phyloP scores from a whole-genome alignment of 2,797 vertebrate genomes.

The Echiichthys vipera region DNA sequence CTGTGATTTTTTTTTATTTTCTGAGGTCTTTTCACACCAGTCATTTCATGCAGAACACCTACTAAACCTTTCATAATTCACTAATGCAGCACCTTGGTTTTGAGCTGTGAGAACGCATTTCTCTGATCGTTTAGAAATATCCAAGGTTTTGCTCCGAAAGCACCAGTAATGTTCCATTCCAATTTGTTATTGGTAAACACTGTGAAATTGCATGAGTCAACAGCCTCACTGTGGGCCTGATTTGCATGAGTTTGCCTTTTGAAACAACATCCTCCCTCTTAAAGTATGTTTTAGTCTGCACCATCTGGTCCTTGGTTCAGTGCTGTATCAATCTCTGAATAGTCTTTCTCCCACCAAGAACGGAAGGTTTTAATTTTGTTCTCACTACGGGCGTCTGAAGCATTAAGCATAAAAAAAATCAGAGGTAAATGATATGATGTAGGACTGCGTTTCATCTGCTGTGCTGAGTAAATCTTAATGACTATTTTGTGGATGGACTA shows the following conservation, averaged over 20 bases:
- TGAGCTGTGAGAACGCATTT: slow-evolving; percentile 65
- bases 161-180: slow-evolving; percentile 75
- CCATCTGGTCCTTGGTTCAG: slow-evolving; percentile 76
- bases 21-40: slow-evolving; percentile 60
- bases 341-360: slow-evolving; percentile 61
- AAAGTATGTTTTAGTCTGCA: slow-evolving; percentile 70
- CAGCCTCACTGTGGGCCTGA: slow-evolving; percentile 71
- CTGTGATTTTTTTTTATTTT: too few relatives aligned
- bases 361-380: slow-evolving; percentile 73
- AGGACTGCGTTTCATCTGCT: slow-evolving; percentile 56
- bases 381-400: slow-evolving; percentile 51
- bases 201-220: slow-evolving; percentile 77
- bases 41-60: slow-evolving; percentile 53
- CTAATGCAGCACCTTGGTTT: slow-evolving; percentile 77
- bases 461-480: slow-evolving; percentile 58
- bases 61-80: slow-evolving; percentile 74
- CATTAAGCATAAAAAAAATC: slow-evolving; percentile 46
- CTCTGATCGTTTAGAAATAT: slow-evolving; percentile 70
- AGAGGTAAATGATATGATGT: slow-evolving; percentile 65
- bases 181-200: slow-evolving; percentile 84
- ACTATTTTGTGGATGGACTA: slow-evolving; percentile 65
- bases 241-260: slow-evolving; percentile 78
- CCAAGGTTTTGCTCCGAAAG: slow-evolving; percentile 65
- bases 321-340: slow-evolving; percentile 55
- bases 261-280: slow-evolving; percentile 72